Evolutionary conservation across 2,797 vertebrate genomes (phyloP), one percentile per base, ranked within the genome.

Genomic region (Falco columbarius): DNA sequence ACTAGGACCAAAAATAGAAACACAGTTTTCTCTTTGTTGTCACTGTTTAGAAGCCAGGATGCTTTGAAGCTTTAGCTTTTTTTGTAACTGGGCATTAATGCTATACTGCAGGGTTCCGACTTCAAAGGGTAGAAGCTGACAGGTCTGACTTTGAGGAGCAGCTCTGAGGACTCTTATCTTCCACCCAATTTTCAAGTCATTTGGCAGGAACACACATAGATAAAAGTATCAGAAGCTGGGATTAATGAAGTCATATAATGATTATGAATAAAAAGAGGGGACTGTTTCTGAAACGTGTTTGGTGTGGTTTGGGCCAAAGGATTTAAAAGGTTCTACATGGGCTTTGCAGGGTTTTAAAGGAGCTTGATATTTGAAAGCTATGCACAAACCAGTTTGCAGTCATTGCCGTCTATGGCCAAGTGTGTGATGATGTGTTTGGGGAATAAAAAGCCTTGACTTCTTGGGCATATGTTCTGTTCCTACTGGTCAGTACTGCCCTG

Each of bases 31-130:
- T 88, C 94, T 85, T 79, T 79, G 92, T 72, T 96, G 79, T 95
- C 73, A 55, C 92, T 90, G 83, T 94, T 95, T 71, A 51, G 87
- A 63, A 95, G 91, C 32, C 66, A 61, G 81, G 47, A 34, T 62
- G 85, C 97, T 98, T 97, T 97, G 97, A 98, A 97, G 84, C 77
- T 81, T 86, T 75, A 70, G 91, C 81, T 95, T 51, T 83, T 83
- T 81, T 68, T 87, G 90, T 94, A 94, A 76, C 70, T 56, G 56
- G 63, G 86, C 95, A 85, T 96, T 97, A 96, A 95, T 93, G 90
- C 83, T 40, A 14, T 20, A 91, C 92, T 46, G 85, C 71, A 85
- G 91, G 68, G 87, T 46, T 96, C 54, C 12, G 4, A 70, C 95
- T 97, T 98, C 97, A 97, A 98, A 98, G 96, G 29, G 44, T 5